Percentiles rank a stretch among this genome's conserved stretches.
phyloP scores from a whole-genome alignment of 2,888 invertebrate genomes.

The Philaethria dido region DNA sequence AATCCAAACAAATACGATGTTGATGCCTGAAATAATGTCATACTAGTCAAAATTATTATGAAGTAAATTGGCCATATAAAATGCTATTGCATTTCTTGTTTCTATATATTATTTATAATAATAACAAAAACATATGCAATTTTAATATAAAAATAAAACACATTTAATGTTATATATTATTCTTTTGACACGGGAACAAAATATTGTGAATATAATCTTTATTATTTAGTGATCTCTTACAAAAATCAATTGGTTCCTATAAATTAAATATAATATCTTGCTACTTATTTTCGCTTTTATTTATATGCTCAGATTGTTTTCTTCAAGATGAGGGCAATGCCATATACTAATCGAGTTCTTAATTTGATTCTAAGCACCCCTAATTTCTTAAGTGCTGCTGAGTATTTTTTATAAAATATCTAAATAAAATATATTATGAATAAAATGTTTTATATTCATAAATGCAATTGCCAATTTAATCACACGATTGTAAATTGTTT shows the following conservation, averaged over 20 bases:
- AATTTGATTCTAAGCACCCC: not conserved
- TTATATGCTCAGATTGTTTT: not conserved
- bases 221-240: not conserved
- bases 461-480: no score
- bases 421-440: no score
- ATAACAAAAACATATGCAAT: not conserved
- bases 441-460: no score
- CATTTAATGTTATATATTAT: not conserved
- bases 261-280: not conserved
- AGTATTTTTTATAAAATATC: not conserved
- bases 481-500: no score
- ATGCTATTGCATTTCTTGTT: constrained; percentile 16
- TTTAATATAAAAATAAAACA: not conserved
- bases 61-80: constrained; percentile 10
- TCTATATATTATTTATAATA: constrained; percentile 5
- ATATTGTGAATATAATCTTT: not conserved
- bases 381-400: not conserved
- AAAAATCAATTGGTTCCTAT: not conserved
- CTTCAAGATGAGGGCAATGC: not conserved
- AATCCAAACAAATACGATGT: constrained; percentile 31
- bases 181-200: constrained; percentile 1
- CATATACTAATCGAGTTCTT: not conserved
- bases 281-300: not conserved
- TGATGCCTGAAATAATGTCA: constrained; percentile 7
- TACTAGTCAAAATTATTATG: constrained; percentile 39